Evolutionary conservation across 1,140 invertebrate genomes (phyloP).

Genomic region (Aphelinus atriplicis): DNA sequence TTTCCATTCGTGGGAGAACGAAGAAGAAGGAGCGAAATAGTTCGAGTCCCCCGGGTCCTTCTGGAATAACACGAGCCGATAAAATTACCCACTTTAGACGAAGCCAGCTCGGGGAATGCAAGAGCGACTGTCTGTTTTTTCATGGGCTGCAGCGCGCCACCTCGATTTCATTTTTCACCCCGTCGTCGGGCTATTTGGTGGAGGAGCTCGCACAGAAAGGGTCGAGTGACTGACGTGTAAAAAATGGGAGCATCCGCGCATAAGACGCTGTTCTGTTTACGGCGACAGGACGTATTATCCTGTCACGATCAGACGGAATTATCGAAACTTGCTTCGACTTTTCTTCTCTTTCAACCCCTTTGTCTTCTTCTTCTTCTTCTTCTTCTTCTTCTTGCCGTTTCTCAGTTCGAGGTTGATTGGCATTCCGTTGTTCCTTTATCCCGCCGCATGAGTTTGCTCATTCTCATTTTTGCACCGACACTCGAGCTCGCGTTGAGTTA

Average conservation of each 20-base stretch:
- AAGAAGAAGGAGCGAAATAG: no score
- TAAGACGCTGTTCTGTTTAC: background rate
- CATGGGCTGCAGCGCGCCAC: background rate
- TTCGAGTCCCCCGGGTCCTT: no score
- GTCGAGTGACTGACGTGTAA: background rate
- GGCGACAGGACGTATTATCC: slow-evolving; percentile 16
- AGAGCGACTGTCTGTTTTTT: background rate
- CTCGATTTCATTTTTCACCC: slow-evolving; percentile 24
- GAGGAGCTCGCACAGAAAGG: background rate
- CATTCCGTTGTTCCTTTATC: background rate
- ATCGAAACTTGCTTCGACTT: slow-evolving; percentile 9
- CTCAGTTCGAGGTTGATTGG: background rate
- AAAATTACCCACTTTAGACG: no score
- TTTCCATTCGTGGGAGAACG: no score
- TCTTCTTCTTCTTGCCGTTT: background rate
- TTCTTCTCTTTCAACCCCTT: slow-evolving; percentile 1
- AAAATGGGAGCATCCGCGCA: background rate
- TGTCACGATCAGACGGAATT: slow-evolving; percentile 7
- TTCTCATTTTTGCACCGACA: background rate
- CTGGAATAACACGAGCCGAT: no score
- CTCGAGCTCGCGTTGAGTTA: background rate
- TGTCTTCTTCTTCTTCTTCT: background rate
- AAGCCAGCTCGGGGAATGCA: background rate
- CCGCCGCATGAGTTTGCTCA: background rate
- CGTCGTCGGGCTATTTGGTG: background rate